These are phyloP conservation scores for Pongo abelii DNA, from an alignment of 2,113 vertebrate genomes.

Conservation along the genomic window DNA sequence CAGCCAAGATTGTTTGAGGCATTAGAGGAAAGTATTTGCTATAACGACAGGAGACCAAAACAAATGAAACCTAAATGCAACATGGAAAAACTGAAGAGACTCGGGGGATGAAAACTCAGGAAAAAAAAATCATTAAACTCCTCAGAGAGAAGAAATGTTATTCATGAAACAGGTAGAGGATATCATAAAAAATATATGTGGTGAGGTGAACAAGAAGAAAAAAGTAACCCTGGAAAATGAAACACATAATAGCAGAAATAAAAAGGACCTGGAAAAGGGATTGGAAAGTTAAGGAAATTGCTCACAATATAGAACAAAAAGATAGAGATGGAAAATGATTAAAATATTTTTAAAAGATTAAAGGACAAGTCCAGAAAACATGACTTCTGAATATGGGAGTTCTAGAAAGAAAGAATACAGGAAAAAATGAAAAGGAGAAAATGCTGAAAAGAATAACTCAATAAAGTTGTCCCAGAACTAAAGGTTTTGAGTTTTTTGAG, in stretches of 20 bases:
- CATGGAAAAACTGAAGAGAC: neutral
- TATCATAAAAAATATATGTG: neutral
- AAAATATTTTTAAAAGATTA: neutral
- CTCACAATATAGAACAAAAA: neutral
- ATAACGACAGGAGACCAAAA: constrained; percentile 5
- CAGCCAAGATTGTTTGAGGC: neutral
- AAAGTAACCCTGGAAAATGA: constrained; percentile 2
- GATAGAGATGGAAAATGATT: neutral
- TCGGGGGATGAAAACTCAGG: neutral
- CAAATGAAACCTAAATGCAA: neutral
- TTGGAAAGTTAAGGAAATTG: neutral
- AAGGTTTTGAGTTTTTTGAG: neutral
- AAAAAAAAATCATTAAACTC: neutral
- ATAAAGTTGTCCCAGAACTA: neutral
- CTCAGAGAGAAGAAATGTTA: neutral
- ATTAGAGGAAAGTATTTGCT: neutral
- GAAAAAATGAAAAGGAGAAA: neutral
- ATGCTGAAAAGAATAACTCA: neutral
- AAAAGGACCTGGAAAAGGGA: neutral
- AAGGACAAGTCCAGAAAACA: neutral
- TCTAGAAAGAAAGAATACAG: neutral
- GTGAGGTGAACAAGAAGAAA: neutral
- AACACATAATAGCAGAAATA: neutral
- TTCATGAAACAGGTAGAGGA: neutral
- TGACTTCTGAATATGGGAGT: neutral